Base-by-base conservation (phyloP, 2,113 vertebrate genomes). In the Sprattus sprattus region DNA sequence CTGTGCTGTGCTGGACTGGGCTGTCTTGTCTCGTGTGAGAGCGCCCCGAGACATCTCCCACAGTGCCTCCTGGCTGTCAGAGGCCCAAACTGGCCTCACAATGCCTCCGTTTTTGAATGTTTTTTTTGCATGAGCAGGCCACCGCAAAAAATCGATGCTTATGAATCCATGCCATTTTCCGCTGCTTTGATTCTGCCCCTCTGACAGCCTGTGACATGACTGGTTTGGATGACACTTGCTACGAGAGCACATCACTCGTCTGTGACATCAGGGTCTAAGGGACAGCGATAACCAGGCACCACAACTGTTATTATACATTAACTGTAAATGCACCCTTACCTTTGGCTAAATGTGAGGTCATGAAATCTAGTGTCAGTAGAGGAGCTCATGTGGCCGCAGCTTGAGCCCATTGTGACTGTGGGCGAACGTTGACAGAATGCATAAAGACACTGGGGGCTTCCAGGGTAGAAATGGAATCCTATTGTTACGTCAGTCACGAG, bases 121-220 rank as follows among this genome's bases (percentile, higher is more conserved):
- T 3, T 18, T 54, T 54, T 54, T 54, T 18, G 16, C 52, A 71
- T 8, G 54, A 67, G 39, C 18, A 85, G 25, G 83, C 8, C 28
- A 54, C 82, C 80, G 44, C 47, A 32, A 25, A 13, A 88, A 90
- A 95, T 94, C 90, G 87, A 91, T 92, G 85, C 50, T 71, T 88
- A 87, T 90, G 89, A 93, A 89, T 94, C 90, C 81, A 93, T 92
- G 88, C 16, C 52, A 89, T 88, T 93, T 94, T 95, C 92, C 91
- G 89, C 86, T 89, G 84, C 64, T 57, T 88, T 85, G 87, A 85
- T 82, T 83, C 50, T 28, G 85, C 57, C 57, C 82, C 8, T 15
- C 86, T 22, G 32, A 32, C 67, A 85, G 81, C 81, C 52, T 28
- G 89, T 90, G 91, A 92, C 88, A 22, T 92, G 91, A 88, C 86